Evolutionary conservation across 2,888 invertebrate genomes (phyloP).

Genomic region (Clunio marinus): DNA sequence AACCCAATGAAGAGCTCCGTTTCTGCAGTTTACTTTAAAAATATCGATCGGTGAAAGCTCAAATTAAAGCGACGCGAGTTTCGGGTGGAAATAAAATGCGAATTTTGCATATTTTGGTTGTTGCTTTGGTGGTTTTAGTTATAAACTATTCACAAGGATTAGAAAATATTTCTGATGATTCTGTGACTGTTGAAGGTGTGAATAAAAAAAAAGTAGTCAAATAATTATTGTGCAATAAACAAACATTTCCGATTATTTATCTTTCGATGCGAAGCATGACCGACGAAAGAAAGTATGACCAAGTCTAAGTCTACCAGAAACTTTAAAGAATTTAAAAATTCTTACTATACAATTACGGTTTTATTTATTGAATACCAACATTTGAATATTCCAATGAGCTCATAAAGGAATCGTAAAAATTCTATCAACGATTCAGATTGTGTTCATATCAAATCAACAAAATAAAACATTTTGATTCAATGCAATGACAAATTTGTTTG

Average conservation of each 20-base stretch:
- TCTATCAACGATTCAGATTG: not conserved
- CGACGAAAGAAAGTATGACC: slow-evolving; percentile 5
- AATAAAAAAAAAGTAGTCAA: not conserved
- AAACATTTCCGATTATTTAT: slow-evolving; percentile 22
- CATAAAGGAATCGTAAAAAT: not conserved
- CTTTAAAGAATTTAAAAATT: not conserved
- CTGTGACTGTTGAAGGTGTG: slow-evolving; percentile 35
- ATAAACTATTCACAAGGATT: slow-evolving; percentile 2
- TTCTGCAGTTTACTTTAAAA: slow-evolving; percentile 7
- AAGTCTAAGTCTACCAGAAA: not conserved
- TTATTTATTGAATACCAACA: too few species aligned
- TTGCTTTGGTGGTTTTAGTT: not conserved
- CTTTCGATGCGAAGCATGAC: not conserved
- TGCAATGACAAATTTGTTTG: not conserved
- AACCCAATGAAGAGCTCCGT: not conserved
- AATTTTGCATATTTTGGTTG: not conserved
- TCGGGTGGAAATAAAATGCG: slow-evolving; percentile 6
- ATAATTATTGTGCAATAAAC: not conserved
- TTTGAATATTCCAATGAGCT: not conserved
- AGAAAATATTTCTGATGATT: slow-evolving; percentile 2
- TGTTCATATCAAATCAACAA: too few species aligned
- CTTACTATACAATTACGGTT: not conserved
- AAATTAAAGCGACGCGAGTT: not conserved
- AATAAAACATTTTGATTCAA: not conserved
- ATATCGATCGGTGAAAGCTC: slow-evolving; percentile 12